A percentile compares a stretch with the other conserved stretches of the same genome.
Evolutionary conservation across 37 sponge, comb jelly and placozoan genomes (phyloP).

Genomic region (Trichoplax adhaerens): DNA sequence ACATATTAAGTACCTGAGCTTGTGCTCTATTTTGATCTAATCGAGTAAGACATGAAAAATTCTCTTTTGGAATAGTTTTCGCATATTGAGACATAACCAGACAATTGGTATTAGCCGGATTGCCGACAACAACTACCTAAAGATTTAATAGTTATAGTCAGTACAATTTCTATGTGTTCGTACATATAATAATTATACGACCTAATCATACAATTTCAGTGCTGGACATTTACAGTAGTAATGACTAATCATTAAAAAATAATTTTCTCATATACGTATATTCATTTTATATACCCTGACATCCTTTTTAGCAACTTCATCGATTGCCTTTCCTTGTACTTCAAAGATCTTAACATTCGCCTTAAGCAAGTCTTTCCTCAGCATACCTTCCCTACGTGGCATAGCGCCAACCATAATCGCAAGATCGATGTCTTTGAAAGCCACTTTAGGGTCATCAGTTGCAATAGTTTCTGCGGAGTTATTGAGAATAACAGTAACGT

Average conservation of each 20-base stretch:
- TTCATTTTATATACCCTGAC: slow-evolving; percentile 52
- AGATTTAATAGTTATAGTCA: neutral
- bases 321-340: slow-evolving; percentile 66
- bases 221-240: neutral
- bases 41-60: slow-evolving; percentile 89
- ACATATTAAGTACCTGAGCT: slow-evolving; percentile 44
- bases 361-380: slow-evolving; percentile 82
- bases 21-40: slow-evolving; percentile 90
- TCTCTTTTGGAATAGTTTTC: slow-evolving; percentile 62
- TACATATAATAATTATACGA: neutral
- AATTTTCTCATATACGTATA: neutral
- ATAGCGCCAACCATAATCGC: slow-evolving; percentile 90
- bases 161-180: neutral
- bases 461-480: slow-evolving; percentile 51
- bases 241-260: neutral
- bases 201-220: neutral
- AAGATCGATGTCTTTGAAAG: slow-evolving; percentile 77
- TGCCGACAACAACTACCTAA: slow-evolving; percentile 89
- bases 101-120: slow-evolving; percentile 97
- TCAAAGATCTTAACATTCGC: slow-evolving; percentile 86
- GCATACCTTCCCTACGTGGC: slow-evolving; percentile 90
- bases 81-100: slow-evolving; percentile 54
- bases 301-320: slow-evolving; percentile 74
- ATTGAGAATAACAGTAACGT: too few species aligned
- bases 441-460: slow-evolving; percentile 51